These are phyloP conservation scores for Eudorcas thomsonii DNA, from an alignment of 2,113 vertebrate species.

Conservation along the genomic window DNA sequence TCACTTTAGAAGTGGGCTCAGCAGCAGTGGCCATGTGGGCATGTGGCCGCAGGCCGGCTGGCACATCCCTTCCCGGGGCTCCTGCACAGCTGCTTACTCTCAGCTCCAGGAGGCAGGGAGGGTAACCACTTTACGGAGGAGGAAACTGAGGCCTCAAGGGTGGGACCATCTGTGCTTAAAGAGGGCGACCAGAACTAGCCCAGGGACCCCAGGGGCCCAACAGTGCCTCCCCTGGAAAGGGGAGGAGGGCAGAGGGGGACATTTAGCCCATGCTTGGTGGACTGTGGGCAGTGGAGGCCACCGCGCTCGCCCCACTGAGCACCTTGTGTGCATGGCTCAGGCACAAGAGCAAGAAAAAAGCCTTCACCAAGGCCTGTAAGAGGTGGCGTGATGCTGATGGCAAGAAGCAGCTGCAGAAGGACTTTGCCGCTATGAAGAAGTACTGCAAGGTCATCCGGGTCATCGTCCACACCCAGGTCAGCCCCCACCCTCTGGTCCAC, in stretches of 20 bases:
- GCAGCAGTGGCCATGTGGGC: rapidly evolving
- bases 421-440: constrained; percentile 85
- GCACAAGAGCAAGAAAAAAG: constrained; percentile 88
- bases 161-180: neutral
- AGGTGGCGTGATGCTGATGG: constrained; percentile 83
- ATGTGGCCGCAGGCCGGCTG: neutral
- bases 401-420: constrained; percentile 85
- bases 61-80: neutral
- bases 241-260: neutral
- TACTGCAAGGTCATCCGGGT: constrained; percentile 87
- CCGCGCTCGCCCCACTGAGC: neutral
- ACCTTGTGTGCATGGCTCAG: constrained; percentile 44
- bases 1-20: neutral
- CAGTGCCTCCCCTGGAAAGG: neutral
- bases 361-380: constrained; percentile 86
- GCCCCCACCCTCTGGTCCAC: neutral
- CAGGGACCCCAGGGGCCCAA: neutral
- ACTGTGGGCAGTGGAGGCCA: neutral
- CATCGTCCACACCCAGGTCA: constrained; percentile 88
- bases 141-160: neutral
- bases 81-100: no score
- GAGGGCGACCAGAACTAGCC: neutral
- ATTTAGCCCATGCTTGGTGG: neutral
- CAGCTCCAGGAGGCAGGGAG: neutral
- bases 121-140: neutral